phyloP scores from a whole-genome alignment of 2,888 invertebrate genomes.

The Brachypterus glaber region DNA sequence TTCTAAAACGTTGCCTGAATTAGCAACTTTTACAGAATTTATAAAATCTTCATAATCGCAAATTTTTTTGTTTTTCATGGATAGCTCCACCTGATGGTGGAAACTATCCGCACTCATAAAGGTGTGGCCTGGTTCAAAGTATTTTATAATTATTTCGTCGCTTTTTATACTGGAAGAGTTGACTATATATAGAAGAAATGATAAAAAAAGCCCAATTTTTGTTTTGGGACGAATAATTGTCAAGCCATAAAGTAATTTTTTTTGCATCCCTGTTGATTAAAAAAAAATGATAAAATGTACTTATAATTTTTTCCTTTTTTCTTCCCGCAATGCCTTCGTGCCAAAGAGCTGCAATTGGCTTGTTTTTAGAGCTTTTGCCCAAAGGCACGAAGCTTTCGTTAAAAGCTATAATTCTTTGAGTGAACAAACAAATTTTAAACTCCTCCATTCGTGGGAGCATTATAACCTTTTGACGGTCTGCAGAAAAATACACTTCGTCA shows the following conservation, averaged over 20 bases:
- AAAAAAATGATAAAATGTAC: conserved; percentile 14
- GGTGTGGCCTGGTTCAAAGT: conserved; percentile 17
- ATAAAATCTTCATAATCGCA: conserved; percentile 15
- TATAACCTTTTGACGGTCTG: conserved; percentile 16
- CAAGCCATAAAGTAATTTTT: conserved; percentile 16
- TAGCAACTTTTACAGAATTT: conserved; percentile 12
- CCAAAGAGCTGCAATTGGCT: conserved; percentile 21
- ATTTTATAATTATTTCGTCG: conserved; percentile 11
- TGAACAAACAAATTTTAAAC: conserved; percentile 21
- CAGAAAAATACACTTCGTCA: conserved; percentile 8
- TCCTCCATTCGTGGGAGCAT: conserved; percentile 21
- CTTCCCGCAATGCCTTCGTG: conserved; percentile 29
- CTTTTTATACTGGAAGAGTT: conserved; percentile 12
- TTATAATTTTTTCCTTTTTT: conserved; percentile 25
- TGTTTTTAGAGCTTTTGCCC: conserved; percentile 14
- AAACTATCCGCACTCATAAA: conserved; percentile 19
- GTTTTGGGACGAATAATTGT: conserved; percentile 18
- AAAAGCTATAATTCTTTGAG: conserved; percentile 18
- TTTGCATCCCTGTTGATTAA: conserved; percentile 11
- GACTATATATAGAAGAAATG: conserved; percentile 16
- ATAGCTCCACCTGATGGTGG: conserved; percentile 17
- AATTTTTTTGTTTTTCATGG: conserved; percentile 15
- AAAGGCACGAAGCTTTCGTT: conserved; percentile 24
- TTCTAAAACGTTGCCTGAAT: conserved; percentile 15
- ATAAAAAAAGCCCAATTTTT: conserved; percentile 18